phyloP scores from a whole-genome alignment of 2,113 vertebrate genomes.

The Chloebia gouldiae region DNA sequence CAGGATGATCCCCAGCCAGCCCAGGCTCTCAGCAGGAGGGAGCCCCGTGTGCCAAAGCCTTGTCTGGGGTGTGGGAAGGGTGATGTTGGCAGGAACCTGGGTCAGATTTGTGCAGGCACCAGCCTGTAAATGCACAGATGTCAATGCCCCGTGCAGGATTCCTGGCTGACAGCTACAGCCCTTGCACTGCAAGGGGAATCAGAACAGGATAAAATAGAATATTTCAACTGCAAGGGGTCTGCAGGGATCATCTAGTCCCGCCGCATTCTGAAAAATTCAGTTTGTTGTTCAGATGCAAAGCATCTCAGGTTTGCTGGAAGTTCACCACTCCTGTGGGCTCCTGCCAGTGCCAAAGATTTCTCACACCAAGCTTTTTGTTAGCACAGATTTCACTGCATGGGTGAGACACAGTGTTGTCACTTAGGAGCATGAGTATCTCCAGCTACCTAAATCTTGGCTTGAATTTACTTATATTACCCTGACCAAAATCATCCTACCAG shows the following conservation, averaged over 20 bases:
- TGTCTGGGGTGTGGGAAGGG: not conserved
- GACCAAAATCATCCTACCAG: not conserved
- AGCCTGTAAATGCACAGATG: not conserved
- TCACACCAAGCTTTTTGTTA: not conserved
- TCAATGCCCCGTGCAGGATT: rapidly evolving
- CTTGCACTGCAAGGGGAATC: not conserved
- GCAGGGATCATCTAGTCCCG: not conserved
- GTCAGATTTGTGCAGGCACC: not conserved
- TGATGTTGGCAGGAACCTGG: not conserved
- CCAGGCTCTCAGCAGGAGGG: not conserved
- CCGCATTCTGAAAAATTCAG: not conserved
- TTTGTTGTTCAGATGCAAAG: not conserved
- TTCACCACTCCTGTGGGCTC: not conserved
- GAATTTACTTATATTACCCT: not conserved
- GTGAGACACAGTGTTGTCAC: not conserved
- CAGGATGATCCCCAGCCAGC: too few relatives aligned
- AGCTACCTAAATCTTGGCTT: not conserved
- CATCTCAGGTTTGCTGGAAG: not conserved
- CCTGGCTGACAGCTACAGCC: not conserved
- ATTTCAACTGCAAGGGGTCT: not conserved
- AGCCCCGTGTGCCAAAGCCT: not conserved
- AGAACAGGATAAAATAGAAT: not conserved
- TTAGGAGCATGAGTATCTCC: not conserved
- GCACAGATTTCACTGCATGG: not conserved
- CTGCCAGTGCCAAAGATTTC: not conserved